Conservation (phyloP, 2,113 vertebrate genomes). For the Corydoras sp. region DNA sequence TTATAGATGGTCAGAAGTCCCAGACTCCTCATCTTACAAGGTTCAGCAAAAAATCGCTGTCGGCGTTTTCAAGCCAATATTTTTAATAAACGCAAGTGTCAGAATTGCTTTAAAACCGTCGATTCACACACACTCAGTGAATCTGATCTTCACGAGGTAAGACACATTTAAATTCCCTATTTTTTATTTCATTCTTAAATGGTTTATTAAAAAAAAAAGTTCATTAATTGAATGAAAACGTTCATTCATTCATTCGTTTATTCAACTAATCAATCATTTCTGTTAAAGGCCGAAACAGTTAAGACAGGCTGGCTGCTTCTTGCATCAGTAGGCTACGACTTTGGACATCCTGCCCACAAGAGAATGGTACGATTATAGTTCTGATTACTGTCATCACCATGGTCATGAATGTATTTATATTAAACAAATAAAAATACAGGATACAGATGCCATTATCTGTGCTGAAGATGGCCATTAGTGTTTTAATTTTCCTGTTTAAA, state of each 20-base stretch:
- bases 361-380: not conserved
- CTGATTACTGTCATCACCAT: too few species aligned
- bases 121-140: conserved; percentile 32
- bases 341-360: too few species aligned
- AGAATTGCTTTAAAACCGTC: conserved; percentile 32
- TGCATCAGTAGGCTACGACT: too few species aligned
- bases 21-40: not conserved
- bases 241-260: too few species aligned
- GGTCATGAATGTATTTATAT: too few species aligned
- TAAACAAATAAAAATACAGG: too few species aligned
- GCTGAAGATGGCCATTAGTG: too few species aligned
- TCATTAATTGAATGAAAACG: too few species aligned
- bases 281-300: too few species aligned
- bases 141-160: conserved; percentile 20
- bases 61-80: conserved; percentile 35
- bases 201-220: not conserved
- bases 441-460: too few species aligned
- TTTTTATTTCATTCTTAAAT: not conserved
- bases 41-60: conserved; percentile 24
- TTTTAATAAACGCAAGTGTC: conserved; percentile 37
- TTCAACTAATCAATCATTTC: not conserved
- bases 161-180: not conserved
- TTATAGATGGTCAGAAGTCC: not conserved
- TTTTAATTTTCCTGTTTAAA: too few species aligned
- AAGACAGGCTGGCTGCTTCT: too few species aligned